Base-by-base conservation (phyloP, 2,113 vertebrate species). In the Cyanoramphus novaezelandiae region DNA sequence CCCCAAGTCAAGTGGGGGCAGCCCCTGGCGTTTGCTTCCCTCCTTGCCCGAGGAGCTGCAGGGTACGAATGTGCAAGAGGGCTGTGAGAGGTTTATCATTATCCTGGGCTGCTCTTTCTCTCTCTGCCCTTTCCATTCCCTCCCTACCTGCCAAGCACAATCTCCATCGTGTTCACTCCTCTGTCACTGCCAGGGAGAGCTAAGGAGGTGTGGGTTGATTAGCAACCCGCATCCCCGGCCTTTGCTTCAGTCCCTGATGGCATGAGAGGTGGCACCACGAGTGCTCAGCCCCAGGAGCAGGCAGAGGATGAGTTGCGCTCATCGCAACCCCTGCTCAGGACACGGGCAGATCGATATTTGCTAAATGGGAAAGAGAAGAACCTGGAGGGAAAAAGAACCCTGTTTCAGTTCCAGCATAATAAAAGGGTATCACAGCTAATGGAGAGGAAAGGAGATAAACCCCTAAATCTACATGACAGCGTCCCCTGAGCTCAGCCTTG, bases 381-480 rank as follows among this genome's bases (percentile, higher is more conserved):
- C 17, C 82, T 41, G 79, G 63, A 79, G 80, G 70, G 28, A 59
- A 63, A 29, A 29, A 47, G 52, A 35, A 17, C 35, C 33, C 57
- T 59, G 4, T 59, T 88, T 74, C 2, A 7, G 39, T 29, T 83
- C 63, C 77, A 57, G 65, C 71, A 37, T 88, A 83, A 81, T 33
- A 64, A 92, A 72, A 83, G 84, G 64, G 53, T 64, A 86, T 97
- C 94, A 84, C 50, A 92, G 86, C 64, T 86, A 95, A 95, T 93
- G 93, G 96, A 95, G 47, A 71, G 39, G 53, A 83, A 82, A 78
- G 91, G 91, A 95, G 85, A 93, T 78, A 70, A 96, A 86, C 6
- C 68, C 68, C 52, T 83, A 93, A 97, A 96, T 97, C 93, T 88
- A 78, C 44, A 76, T 91, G 97, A 97, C 95, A 95, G 85, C 7